Evolutionary conservation across 2,888 invertebrate genomes (phyloP), one percentile per base, ranked within the genome.

Genomic region (Xestoiulus laeticollis): DNA sequence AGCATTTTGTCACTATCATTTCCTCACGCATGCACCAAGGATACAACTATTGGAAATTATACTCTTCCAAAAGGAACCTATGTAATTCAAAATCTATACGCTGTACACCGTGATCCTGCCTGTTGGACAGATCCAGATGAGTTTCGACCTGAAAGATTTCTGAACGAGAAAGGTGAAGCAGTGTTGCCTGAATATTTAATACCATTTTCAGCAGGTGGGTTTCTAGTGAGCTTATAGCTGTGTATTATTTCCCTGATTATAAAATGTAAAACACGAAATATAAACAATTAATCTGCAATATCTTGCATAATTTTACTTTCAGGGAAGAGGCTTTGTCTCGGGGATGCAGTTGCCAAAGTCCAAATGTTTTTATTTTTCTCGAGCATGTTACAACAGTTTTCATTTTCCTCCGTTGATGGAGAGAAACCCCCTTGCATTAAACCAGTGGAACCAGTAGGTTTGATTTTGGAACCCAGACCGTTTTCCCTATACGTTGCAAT

Each of bases 31-130:
- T 88, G 89, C 19, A 53, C 89, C n/a, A 85, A 89, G 22, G 91
- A 91, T 84, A 89, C 90, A n/a, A 84, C 87, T 4, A 89, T 91
- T 32, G 88, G 88, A 4, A 91, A 91, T 38, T 91, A 90, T 87
- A 89, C 88, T 0, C 90, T 92, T 83, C 91, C 91, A 8, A 89
- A 89, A 44, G 90, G 89, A 83, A 89, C 89, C 1, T 89, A 90
- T 16, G 87, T 90, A 26, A 32, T 90, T 8, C 89, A 90, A 4
- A 90, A 90, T 87, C 44, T 91, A 12, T 90, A 89, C 78, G 90
- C 90, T 16, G 90, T 89, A 6, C 88, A 89, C 32, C 85, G 85
- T 12, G 59, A 87, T 87, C 87, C 88, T n/a, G 89, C 87, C 53
- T 83, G 87, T 83, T 90, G 88, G 89, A 86, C 87, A 0, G 89